Evolutionary conservation across 2,113 vertebrate species (phyloP), one percentile per base, ranked within the genome.

Genomic region (Oreochromis niloticus): DNA sequence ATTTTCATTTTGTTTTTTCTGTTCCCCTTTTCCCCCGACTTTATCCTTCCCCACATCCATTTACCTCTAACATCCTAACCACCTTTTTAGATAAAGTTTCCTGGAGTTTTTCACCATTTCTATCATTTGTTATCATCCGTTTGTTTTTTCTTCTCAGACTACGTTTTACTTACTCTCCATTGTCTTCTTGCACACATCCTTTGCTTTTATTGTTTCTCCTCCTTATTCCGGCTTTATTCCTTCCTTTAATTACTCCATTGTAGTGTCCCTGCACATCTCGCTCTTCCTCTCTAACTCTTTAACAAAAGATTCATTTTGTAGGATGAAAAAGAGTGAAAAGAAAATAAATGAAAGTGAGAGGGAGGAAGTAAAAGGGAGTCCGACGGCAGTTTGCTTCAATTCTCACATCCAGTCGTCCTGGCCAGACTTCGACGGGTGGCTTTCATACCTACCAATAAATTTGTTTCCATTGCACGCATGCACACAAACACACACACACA

Each of bases 371-470:
- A 75, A 63, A 30, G 9, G 12, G 27, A 46, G 68, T 68, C 48
- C 78, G 56, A 86, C 30, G 52, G 71, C 32, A 61, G 46, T 84
- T 80, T 87, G 43, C 27, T 81, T 83, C 63, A 17, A 6, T 63
- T 61, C 46, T 87, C 46, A 32, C 68, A 39, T 86, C 80, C 73
- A 84, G 63, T 88, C 4, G 2, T 14, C 19, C 57, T 66, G 73
- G 88, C 85, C 85, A 86, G 84, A 90, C 83, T 68, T 43, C 7
- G 32, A 63, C 4, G 73, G 85, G 78, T 88, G 87, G 84, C 84
- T 89, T 89, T 83, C 48, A 87, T 81, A 87, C 84, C 55, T 55
- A 59, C 57, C 84, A 88, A 88, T 87, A 87, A 80, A 89, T 34
- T 59, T 46, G 34, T 90, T 84, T 57, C 55, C 55, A 57, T 8